phyloP scores from a whole-genome alignment of 92 coral and sea anemone species.

The Anthopleura xanthogrammica region DNA sequence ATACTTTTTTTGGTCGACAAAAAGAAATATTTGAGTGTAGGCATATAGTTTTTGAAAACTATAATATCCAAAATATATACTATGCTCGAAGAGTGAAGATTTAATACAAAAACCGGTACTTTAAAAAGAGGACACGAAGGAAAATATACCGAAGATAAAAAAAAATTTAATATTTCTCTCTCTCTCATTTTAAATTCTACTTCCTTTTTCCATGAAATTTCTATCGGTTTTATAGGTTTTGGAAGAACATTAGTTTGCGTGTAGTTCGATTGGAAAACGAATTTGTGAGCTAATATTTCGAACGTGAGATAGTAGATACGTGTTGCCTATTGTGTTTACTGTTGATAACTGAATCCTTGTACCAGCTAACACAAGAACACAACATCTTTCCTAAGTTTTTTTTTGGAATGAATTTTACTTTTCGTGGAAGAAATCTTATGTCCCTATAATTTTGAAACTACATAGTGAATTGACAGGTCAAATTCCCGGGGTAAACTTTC shows the following conservation, averaged over 20 bases:
- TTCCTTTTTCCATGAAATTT: background rate
- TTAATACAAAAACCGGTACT: background rate
- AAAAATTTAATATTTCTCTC: background rate
- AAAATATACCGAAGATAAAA: background rate
- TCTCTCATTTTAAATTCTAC: background rate
- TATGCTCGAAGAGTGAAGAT: background rate
- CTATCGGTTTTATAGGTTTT: background rate
- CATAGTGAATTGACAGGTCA: background rate
- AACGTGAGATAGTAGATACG: too few relatives aligned
- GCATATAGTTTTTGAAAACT: background rate
- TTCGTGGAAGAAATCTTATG: background rate
- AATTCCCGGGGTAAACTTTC: constrained; percentile 6
- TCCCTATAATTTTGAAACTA: background rate
- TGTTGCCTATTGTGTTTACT: too few relatives aligned
- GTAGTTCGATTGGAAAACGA: too few relatives aligned
- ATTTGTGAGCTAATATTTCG: background rate
- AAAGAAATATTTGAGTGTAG: background rate
- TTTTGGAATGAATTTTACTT: too few relatives aligned
- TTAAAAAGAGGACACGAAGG: background rate
- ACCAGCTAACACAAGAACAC: background rate
- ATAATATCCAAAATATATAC: background rate
- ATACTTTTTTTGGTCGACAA: background rate
- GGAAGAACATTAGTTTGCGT: too few relatives aligned
- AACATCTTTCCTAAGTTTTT: background rate
- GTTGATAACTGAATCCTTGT: too few relatives aligned